These are phyloP conservation scores for Paradoxurus hermaphroditus DNA, from an alignment of 2,113 vertebrate species.

Conservation along the genomic window DNA sequence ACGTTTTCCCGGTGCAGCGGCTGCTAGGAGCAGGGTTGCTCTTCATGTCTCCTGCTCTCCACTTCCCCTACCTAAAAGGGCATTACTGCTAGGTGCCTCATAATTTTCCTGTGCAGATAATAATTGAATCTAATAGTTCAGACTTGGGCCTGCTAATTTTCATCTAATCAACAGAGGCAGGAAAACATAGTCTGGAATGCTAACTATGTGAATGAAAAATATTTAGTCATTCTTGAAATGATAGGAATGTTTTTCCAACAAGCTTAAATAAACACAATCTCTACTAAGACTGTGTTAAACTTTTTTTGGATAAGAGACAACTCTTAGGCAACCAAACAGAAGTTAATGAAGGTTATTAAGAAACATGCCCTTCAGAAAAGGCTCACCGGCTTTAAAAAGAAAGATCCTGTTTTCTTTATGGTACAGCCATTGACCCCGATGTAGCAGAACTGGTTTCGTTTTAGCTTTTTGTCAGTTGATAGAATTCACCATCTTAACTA, in stretches of 20 bases:
- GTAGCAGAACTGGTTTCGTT: neutral
- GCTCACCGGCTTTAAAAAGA: neutral
- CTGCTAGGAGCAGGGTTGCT: neutral
- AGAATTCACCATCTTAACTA: constrained; percentile 25
- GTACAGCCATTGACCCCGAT: neutral
- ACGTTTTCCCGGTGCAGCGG: neutral
- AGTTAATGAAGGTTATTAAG: constrained; percentile 80
- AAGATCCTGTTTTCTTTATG: neutral
- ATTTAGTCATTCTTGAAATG: constrained; percentile 92
- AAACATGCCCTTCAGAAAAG: constrained; percentile 79
- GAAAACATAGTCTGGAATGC: constrained; percentile 85
- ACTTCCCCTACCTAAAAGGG: neutral
- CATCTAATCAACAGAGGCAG: constrained; percentile 84
- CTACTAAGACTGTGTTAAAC: constrained; percentile 84
- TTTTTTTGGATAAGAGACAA: constrained; percentile 85
- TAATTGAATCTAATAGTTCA: constrained; percentile 68
- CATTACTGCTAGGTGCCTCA: constrained; percentile 25
- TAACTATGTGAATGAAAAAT: constrained; percentile 89
- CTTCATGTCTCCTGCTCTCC: neutral
- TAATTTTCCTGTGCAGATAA: constrained; percentile 54
- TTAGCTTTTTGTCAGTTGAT: neutral
- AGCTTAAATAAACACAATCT: constrained; percentile 89
- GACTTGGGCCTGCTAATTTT: constrained; percentile 82
- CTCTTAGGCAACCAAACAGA: constrained; percentile 81
- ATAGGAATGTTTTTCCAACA: constrained; percentile 91